These are phyloP conservation scores for Ctenodactylus gundi DNA, from an alignment of 2,113 vertebrate species.

Conservation along the genomic window DNA sequence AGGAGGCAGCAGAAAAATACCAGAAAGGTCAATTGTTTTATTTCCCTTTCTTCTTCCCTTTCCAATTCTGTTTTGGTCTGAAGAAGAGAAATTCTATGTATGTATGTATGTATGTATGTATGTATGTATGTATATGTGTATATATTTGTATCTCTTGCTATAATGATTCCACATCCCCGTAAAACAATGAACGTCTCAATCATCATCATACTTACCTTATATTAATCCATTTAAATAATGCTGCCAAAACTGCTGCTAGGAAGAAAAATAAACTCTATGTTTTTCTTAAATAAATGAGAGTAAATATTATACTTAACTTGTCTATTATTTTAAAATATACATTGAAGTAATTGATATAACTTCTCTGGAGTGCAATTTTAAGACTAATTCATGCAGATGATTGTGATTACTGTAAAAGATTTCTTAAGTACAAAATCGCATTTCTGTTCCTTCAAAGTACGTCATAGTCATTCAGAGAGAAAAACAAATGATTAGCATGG, in stretches of 20 bases:
- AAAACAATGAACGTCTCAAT: constrained; percentile 32
- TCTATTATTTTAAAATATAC: constrained; percentile 59
- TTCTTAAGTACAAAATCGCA: constrained; percentile 69
- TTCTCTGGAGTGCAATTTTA: constrained; percentile 55
- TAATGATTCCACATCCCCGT: constrained; percentile 23
- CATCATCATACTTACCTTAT: constrained; percentile 22
- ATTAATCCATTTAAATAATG: constrained; percentile 59
- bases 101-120: constrained; percentile 38
- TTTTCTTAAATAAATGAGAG: constrained; percentile 37
- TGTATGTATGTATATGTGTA: constrained; percentile 36
- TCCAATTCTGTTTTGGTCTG: constrained; percentile 40
- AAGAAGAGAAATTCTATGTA: constrained; percentile 47
- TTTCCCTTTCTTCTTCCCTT: constrained; percentile 16
- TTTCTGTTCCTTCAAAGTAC: constrained; percentile 61
- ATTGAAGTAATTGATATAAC: constrained; percentile 56
- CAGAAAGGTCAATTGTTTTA: constrained; percentile 61
- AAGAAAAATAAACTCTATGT: constrained; percentile 5
- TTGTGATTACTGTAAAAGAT: constrained; percentile 71
- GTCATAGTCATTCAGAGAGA: constrained; percentile 69
- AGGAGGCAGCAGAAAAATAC: constrained; percentile 58
- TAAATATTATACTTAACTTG: constrained; percentile 49
- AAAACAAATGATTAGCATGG: constrained; percentile 69
- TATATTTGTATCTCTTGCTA: constrained; percentile 47
- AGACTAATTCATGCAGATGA: constrained; percentile 60
- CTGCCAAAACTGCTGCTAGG: constrained; percentile 28